A percentile compares a stretch with the other conserved stretches of the same genome.
Evolutionary conservation across 2,888 invertebrate species (phyloP).

Genomic region (Lysandra coridon): DNA sequence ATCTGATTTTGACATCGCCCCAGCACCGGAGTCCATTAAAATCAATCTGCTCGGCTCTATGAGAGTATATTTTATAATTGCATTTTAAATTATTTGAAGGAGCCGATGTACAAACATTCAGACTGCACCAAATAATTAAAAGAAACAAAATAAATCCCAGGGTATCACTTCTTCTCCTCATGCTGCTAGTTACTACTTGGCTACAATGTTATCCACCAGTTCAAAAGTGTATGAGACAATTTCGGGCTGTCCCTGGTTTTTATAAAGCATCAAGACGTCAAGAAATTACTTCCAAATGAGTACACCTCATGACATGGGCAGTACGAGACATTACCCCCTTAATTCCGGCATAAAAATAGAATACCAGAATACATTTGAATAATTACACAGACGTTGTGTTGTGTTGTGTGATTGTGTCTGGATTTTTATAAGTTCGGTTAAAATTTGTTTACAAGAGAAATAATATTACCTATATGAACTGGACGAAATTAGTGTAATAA

Average conservation of each 20-base stretch:
- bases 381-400: conserved; percentile 8
- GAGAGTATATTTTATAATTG: conserved; percentile 59
- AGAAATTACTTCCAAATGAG: conserved; percentile 60
- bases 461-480: too few relatives aligned
- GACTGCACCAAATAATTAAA: conserved; percentile 50
- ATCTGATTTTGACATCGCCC: conserved; percentile 88
- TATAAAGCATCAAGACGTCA: conserved; percentile 69
- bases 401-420: not conserved
- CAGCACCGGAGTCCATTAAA: conserved; percentile 86
- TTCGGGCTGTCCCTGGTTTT: conserved; percentile 49
- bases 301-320: conserved; percentile 54
- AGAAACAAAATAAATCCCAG: conserved; percentile 45
- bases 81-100: conserved; percentile 53
- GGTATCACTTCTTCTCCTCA: conserved; percentile 41
- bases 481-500: too few relatives aligned
- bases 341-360: conserved; percentile 32
- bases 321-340: conserved; percentile 63
- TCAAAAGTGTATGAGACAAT: conserved; percentile 47
- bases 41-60: conserved; percentile 70
- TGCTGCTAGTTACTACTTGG: conserved; percentile 37
- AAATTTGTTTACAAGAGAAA: too few relatives aligned
- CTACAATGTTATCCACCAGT: conserved; percentile 47
- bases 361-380: conserved; percentile 36
- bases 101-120: conserved; percentile 48
- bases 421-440: not conserved